Evolutionary conservation across 1,140 invertebrate genomes (phyloP), one percentile per base, ranked within the genome.

Genomic region (Penaeus chinensis): DNA sequence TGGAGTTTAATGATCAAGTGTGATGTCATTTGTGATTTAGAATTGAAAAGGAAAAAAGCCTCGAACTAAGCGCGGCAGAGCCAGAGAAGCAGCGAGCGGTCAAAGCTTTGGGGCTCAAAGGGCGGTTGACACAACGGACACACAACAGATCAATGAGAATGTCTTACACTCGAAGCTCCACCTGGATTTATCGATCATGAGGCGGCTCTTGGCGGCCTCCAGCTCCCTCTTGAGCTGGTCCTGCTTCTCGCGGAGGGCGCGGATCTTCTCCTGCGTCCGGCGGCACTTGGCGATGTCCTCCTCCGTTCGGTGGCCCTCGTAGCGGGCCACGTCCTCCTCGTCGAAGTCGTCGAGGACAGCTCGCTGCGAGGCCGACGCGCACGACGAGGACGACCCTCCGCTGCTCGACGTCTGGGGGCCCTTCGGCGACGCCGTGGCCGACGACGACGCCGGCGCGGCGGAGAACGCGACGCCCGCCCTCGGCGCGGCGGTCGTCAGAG

Each of bases 141-240:
- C 86, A 87, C 86, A 87, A 82, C 82, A 79, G 60, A 84, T 65
- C 90, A 69, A 91, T 90, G 91, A 92, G 60, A 78, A 54, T 65
- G 85, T 84, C 93, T 94, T 92, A 94, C 94, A 93, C 91, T 94
- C 94, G 91, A 93, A 94, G 90, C 92, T 94, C 94, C 94, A 95
- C 82, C 93, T 92, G 54, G 91, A 91, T 66, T 93, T 91, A 69
- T 94, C 93, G 89, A 94, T 92, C 91, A 94, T 93, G 83, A 94
- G 91, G 91, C 93, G 89, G 0, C 63, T 79, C 82, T 90, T 90
- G 0, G 90, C 91, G 19, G 91, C 91, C 62, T 91, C 91, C 18
- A 94, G 91, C 90, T 94, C 94, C 69, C 91, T 91, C 87, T 93
- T 94, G 91, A 94, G 93, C 90, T 93, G 92, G 89, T 87, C 93